Evolutionary conservation across 2,888 invertebrate species (phyloP).

Genomic region (Ellobium chinense): DNA sequence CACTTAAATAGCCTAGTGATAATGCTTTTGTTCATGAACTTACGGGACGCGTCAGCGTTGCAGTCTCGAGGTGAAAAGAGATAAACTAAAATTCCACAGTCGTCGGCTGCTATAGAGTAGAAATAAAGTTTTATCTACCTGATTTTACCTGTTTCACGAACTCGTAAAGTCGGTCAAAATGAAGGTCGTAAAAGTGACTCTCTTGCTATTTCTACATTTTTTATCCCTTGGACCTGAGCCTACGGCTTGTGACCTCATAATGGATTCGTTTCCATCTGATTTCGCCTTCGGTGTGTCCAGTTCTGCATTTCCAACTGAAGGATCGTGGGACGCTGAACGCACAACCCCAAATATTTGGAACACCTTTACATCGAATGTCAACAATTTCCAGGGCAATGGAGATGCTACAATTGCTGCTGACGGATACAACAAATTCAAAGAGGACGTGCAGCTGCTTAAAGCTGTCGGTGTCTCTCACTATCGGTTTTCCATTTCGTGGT

Average conservation of each 20-base stretch:
- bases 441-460: slow-evolving; percentile 83
- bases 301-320: slow-evolving; percentile 83
- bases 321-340: slow-evolving; percentile 82
- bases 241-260: slow-evolving; percentile 28
- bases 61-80: no score
- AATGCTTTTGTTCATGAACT: no score
- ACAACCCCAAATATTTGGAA: slow-evolving; percentile 81
- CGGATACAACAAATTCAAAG: slow-evolving; percentile 83
- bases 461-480: slow-evolving; percentile 80
- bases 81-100: no score
- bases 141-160: no score
- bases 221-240: no score
- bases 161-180: no score
- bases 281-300: slow-evolving; percentile 76
- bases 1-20: no score
- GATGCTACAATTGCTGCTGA: slow-evolving; percentile 84
- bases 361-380: slow-evolving; percentile 81
- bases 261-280: slow-evolving; percentile 56
- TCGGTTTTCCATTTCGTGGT: slow-evolving; percentile 84
- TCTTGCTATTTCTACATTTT: no score
- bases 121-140: no score
- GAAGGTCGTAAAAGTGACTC: no score
- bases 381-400: slow-evolving; percentile 82
- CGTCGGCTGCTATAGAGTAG: no score
- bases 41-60: no score